A percentile compares a stretch with the other conserved stretches of the same genome.
phyloP scores from a whole-genome alignment of 2,113 vertebrate genomes.

The Sinocyclocheilus rhinocerous region DNA sequence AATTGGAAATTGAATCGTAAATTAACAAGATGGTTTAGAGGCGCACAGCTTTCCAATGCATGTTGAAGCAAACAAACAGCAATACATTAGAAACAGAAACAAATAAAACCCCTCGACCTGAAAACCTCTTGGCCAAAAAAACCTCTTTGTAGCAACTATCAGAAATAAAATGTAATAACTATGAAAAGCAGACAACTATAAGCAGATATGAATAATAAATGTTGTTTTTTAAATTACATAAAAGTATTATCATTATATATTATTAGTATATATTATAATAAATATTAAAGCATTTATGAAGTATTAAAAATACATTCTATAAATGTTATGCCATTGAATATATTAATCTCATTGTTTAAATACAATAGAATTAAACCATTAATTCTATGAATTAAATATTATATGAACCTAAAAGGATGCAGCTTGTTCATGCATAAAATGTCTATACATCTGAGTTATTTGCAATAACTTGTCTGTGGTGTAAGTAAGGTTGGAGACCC shows the following conservation, averaged over 20 bases:
- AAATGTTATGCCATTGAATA: not conserved
- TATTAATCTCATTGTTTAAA: not conserved
- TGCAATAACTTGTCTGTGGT: not conserved
- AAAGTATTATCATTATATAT: not conserved
- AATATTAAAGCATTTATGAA: not conserved
- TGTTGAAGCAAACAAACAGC: conserved; percentile 2
- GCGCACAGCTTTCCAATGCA: conserved; percentile 15
- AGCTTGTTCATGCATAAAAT: not conserved
- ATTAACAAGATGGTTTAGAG: conserved; percentile 34
- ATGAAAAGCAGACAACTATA: not conserved
- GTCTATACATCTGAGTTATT: not conserved
- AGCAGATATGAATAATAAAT: not conserved
- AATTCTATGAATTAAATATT: not conserved
- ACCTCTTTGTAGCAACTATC: not conserved
- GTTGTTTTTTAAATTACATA: not conserved
- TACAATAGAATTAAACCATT: not conserved
- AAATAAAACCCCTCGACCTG: not conserved
- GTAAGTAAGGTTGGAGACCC: not conserved
- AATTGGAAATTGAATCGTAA: conserved; percentile 43
- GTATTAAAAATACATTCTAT: not conserved
- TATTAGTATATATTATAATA: not conserved
- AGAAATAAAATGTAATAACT: not conserved
- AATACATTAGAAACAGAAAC: not conserved
- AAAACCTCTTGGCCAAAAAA: not conserved
- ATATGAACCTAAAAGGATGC: not conserved